Evolutionary conservation across 2,888 invertebrate species (phyloP).

Genomic region (Pyrrhosoma nymphula): DNA sequence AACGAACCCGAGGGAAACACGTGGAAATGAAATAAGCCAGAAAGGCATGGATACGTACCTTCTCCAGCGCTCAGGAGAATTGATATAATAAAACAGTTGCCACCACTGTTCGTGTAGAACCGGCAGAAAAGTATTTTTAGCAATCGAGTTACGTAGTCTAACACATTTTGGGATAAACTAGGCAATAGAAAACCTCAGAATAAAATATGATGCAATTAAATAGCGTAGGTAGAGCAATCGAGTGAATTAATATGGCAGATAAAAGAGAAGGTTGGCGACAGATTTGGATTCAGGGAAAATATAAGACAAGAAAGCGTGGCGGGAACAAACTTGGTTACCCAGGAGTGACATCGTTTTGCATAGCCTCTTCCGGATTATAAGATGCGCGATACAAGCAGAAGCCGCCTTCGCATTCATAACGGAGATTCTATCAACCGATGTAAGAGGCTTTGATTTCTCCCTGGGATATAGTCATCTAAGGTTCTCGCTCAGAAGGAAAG

Average conservation of each 20-base stretch:
- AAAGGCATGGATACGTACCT: no score
- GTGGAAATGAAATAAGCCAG: no score
- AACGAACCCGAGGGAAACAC: background rate
- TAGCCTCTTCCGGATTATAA: background rate
- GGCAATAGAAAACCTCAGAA: no score
- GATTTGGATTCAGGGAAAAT: background rate
- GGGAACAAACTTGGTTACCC: background rate
- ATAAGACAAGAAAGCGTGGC: background rate
- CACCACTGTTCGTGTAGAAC: no score
- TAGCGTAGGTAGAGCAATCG: background rate
- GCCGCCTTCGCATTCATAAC: conserved; percentile 7
- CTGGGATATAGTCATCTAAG: background rate
- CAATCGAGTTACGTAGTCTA: background rate
- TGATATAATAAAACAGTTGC: no score
- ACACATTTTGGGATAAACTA: no score
- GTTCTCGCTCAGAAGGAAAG: background rate
- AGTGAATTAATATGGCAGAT: background rate
- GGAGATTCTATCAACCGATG: background rate
- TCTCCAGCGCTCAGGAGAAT: no score
- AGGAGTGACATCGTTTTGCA: background rate
- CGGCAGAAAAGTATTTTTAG: background rate
- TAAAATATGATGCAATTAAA: background rate
- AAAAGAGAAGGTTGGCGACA: no score
- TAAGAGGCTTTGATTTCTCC: conserved; percentile 29
- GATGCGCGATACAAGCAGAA: background rate